These are phyloP conservation scores for Sarotherodon lohbergeri DNA, from an alignment of 2,113 vertebrate genomes.

Conservation along the genomic window DNA sequence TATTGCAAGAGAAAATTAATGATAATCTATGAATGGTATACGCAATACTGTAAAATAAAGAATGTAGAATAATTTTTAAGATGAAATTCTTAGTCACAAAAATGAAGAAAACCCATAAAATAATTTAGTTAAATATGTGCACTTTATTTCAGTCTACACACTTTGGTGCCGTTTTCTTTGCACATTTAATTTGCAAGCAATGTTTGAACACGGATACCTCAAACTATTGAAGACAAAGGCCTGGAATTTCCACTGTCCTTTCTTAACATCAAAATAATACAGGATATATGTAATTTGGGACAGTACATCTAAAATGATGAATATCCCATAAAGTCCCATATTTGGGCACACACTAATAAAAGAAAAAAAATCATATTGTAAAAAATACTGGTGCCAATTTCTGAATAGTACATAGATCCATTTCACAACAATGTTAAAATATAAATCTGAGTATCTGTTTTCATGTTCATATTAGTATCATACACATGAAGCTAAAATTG, in stretches of 20 bases:
- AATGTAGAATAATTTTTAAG: not conserved
- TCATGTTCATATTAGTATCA: not conserved
- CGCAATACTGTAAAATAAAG: not conserved
- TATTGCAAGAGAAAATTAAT: not conserved
- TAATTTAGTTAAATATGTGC: too few relatives aligned
- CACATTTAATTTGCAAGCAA: not conserved
- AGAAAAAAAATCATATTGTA: not conserved
- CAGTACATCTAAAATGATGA: not conserved
- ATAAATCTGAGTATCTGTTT: not conserved
- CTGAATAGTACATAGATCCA: not conserved
- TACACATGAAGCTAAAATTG: not conserved
- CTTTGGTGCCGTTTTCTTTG: not conserved
- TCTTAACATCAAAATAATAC: not conserved
- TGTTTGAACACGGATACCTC: rapidly evolving
- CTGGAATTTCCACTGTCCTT: not conserved
- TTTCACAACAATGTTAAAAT: not conserved
- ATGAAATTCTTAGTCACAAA: not conserved
- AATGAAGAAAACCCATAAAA: too few relatives aligned
- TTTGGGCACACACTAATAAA: not conserved
- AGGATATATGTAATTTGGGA: rapidly evolving
- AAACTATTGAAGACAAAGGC: not conserved
- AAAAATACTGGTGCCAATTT: not conserved
- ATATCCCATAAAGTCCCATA: not conserved
- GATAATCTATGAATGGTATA: not conserved
- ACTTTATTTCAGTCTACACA: not conserved